Conservation (phyloP, 2,113 vertebrate genomes). For the Calyptomena viridis region DNA sequence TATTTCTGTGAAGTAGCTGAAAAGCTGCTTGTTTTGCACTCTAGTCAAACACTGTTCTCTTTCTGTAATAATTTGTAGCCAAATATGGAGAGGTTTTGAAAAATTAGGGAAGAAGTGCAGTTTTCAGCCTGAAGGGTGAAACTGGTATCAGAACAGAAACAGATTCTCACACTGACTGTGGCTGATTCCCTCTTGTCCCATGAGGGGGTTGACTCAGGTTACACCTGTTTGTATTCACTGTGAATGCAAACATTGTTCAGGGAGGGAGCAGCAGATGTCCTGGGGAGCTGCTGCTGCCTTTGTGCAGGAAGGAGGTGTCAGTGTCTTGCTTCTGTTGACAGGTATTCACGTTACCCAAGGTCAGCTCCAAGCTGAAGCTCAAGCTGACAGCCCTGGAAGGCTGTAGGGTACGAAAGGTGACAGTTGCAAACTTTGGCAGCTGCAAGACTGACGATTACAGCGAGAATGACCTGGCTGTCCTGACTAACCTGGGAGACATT, state of each 20-base stretch:
- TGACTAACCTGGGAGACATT: constrained; percentile 94
- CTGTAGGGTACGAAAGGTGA: constrained; percentile 87
- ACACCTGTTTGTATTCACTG: not conserved
- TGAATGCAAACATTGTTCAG: not conserved
- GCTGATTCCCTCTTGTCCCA: not conserved
- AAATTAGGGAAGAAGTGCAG: not conserved
- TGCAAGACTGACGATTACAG: constrained; percentile 83
- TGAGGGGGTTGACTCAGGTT: not conserved
- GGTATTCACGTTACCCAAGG: constrained; percentile 94
- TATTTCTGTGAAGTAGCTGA: not conserved
- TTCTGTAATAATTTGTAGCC: not conserved
- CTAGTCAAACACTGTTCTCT: not conserved
- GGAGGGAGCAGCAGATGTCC: not conserved
- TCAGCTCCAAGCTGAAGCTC: constrained; percentile 91
- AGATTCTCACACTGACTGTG: not conserved
- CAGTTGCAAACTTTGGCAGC: constrained; percentile 87
- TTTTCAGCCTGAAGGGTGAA: not conserved
- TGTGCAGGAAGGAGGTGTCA: not conserved
- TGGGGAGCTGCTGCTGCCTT: not conserved
- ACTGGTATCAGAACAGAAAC: not conserved
- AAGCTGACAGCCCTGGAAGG: constrained; percentile 94
- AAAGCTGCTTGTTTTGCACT: not conserved
- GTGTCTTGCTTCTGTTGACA: constrained; percentile 36
- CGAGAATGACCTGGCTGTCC: constrained; percentile 87
- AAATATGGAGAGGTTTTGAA: not conserved